A percentile compares a stretch with the other conserved stretches of the same genome.
These are phyloP conservation scores for Selene dorsalis DNA, from an alignment of 2,797 vertebrate genomes.

Conservation along the genomic window DNA sequence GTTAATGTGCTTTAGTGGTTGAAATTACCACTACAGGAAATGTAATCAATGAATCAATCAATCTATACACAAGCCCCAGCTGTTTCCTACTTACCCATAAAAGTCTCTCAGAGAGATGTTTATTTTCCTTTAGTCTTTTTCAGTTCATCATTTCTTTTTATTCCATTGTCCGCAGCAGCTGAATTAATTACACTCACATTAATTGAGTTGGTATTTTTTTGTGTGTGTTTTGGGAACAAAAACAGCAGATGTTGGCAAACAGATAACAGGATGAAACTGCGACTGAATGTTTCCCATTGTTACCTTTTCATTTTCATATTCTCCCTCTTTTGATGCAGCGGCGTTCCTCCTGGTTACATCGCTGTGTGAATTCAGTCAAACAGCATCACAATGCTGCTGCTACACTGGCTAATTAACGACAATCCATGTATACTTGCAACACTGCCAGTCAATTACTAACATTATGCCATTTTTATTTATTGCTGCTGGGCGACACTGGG, in stretches of 20 bases:
- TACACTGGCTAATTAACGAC: slow-evolving; percentile 8
- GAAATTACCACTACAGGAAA: background rate
- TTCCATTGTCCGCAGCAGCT: background rate
- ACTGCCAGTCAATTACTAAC: background rate
- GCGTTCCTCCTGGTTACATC: background rate
- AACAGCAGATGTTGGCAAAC: slow-evolving; percentile 25
- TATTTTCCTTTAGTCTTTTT: background rate
- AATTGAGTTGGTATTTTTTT: slow-evolving; percentile 4
- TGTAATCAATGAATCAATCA: background rate
- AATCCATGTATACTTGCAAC: background rate
- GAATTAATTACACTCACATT: slow-evolving; percentile 8
- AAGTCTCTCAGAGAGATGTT: background rate
- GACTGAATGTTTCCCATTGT: slow-evolving; percentile 26
- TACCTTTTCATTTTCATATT: slow-evolving; percentile 13
- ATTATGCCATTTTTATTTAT: background rate
- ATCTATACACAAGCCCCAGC: background rate
- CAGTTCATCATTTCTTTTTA: background rate
- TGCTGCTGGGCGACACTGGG: background rate
- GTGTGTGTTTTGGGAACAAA: slow-evolving; percentile 9
- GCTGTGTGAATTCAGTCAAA: background rate
- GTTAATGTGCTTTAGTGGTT: background rate
- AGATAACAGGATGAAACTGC: slow-evolving; percentile 7
- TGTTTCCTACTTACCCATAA: background rate
- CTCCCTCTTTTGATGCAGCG: background rate
- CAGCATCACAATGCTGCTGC: background rate